phyloP scores from a whole-genome alignment of 1,140 invertebrate genomes.

The Macrobrachium nipponense region DNA sequence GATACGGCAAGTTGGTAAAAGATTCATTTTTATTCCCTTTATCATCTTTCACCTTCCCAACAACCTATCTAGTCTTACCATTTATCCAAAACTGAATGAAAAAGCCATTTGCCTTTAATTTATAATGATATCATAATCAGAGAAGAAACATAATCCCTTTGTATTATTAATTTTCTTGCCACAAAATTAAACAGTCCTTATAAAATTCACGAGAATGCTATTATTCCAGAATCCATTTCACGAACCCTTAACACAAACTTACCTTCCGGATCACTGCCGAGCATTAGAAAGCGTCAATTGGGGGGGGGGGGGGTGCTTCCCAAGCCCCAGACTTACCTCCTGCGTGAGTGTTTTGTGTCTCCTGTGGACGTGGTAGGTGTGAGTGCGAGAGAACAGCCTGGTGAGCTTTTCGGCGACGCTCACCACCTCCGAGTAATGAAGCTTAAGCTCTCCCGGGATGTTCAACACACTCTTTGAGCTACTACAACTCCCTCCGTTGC shows the following conservation, averaged over 20 bases:
- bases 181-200: no score
- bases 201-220: no score
- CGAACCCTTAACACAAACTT: neutral
- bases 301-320: neutral
- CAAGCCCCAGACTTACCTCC: conserved; percentile 33
- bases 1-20: no score
- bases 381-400: conserved; percentile 75
- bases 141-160: no score
- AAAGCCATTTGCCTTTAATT: no score
- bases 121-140: no score
- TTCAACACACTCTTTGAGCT: conserved; percentile 67
- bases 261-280: neutral
- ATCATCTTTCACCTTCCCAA: no score
- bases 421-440: conserved; percentile 65
- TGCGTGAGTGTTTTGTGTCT: conserved; percentile 74
- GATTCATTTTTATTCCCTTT: no score
- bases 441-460: conserved; percentile 51
- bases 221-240: neutral
- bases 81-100: no score
- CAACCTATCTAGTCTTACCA: no score
- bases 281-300: neutral
- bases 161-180: no score
- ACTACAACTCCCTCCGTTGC: conserved; percentile 5
- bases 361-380: conserved; percentile 81
- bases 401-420: conserved; percentile 79